Base-by-base conservation (phyloP, 64 coral and sea anemone species). In the Stichodactyla helianthus region DNA sequence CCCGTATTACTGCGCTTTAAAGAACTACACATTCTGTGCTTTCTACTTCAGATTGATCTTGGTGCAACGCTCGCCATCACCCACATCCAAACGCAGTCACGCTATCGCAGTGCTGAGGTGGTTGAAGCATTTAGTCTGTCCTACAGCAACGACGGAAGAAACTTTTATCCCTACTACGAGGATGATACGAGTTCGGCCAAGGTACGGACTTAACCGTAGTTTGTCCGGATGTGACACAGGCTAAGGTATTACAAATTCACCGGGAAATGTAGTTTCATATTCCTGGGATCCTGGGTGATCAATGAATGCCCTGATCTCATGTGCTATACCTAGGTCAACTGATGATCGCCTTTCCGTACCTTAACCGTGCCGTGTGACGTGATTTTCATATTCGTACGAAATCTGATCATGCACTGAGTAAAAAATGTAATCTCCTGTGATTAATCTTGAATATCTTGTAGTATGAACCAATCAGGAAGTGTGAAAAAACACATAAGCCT, bases 41-140 rank as follows among this genome's bases (percentile, higher is more conserved):
- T 26, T 60, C 7, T n/a, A 59, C 74, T 71, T 25, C 19, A 88
- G 86, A 79, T 88, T 23, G 86, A 88, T 68, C n/a, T 77, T 18
- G 86, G 86, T 6, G 25, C 59, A 26, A 54, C 53, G 14, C 8
- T 55, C 17, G 53, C 51, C 67, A 88, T 88, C 15, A 77, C 86
- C 17, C 86, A 88, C n/a, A 52, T 88, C 8, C 54, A 56, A 19
- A 88, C 86, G n/a, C 86, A 88, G 86, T 56, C 54, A 0, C 86
- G 86, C 1, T 79, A 54, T 60, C 50, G 71, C 15, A 55, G 67
- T 52, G 19, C 51, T 52, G 86, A 88, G 71, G 54, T 55, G 19
- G 71, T 78, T n/a, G 51, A 50, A 31, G 27, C 55, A 51, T 88
- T 79, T 52, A 55, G n/a, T n/a, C 20, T 88, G n/a, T 78, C 86